phyloP scores from a whole-genome alignment of 1,140 invertebrate species.

The Leptopilina boulardi region DNA sequence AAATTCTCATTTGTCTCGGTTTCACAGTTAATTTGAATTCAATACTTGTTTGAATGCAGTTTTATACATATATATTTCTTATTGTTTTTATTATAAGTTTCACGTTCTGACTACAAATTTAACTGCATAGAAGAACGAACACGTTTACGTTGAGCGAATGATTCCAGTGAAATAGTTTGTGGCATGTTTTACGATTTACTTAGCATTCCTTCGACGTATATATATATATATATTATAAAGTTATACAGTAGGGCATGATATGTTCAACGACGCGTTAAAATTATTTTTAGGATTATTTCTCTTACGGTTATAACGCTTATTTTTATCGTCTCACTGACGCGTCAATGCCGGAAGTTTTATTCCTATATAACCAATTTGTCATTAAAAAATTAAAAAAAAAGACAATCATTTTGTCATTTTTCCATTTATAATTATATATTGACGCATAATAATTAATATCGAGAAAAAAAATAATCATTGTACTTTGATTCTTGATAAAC shows the following conservation, averaged over 20 bases:
- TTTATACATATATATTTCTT: slow-evolving; percentile 7
- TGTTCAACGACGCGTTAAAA: slow-evolving; percentile 31
- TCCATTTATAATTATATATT: no score
- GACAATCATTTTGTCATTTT: no score
- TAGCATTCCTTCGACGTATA: neutral
- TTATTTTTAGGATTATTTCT: slow-evolving; percentile 6
- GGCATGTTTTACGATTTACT: slow-evolving; percentile 24
- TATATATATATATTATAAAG: no score
- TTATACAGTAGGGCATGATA: slow-evolving; percentile 12
- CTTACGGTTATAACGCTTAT: neutral
- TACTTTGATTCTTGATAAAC: no score
- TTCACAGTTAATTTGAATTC: slow-evolving; percentile 11
- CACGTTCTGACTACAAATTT: neutral
- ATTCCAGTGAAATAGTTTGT: slow-evolving; percentile 26
- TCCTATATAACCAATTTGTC: neutral
- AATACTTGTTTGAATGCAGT: neutral
- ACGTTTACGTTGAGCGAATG: slow-evolving; percentile 6
- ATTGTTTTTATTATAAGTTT: slow-evolving; percentile 14
- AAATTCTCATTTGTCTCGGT: neutral
- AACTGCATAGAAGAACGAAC: neutral
- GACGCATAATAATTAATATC: no score
- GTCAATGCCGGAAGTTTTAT: slow-evolving; percentile 2
- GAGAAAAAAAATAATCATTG: no score
- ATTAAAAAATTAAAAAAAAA: neutral
- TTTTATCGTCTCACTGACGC: slow-evolving; percentile 21